These are phyloP conservation scores for Buteo buteo DNA, from an alignment of 2,113 vertebrate species.

Conservation along the genomic window DNA sequence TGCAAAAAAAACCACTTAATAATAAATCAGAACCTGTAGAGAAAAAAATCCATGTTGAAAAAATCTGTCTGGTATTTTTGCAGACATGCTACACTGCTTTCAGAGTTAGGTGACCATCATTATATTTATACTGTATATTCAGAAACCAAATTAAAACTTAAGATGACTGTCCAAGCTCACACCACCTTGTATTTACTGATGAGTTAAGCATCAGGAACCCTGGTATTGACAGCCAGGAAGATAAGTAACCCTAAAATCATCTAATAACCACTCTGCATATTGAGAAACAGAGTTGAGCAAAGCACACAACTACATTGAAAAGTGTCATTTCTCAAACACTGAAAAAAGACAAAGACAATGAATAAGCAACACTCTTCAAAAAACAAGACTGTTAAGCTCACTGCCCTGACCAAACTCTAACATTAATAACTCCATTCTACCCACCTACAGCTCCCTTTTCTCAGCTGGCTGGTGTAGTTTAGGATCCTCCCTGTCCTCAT, in stretches of 20 bases:
- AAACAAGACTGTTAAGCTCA: background rate
- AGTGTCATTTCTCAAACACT: background rate
- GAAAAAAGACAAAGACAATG: background rate
- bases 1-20: background rate
- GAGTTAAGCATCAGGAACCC: background rate
- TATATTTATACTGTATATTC: background rate
- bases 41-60: background rate
- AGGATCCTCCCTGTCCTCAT: background rate
- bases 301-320: background rate
- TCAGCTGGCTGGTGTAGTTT: background rate
- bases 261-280: background rate
- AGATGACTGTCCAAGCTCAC: background rate
- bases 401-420: background rate
- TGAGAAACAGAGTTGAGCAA: background rate
- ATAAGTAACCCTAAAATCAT: background rate
- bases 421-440: background rate
- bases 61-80: background rate
- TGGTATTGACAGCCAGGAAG: background rate
- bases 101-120: background rate
- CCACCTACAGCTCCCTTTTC: background rate
- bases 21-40: background rate
- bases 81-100: background rate
- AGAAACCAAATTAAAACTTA: background rate
- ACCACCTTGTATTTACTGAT: background rate
- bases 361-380: background rate